phyloP scores from a whole-genome alignment of 2,797 vertebrate species.

The Spheniscus humboldti region DNA sequence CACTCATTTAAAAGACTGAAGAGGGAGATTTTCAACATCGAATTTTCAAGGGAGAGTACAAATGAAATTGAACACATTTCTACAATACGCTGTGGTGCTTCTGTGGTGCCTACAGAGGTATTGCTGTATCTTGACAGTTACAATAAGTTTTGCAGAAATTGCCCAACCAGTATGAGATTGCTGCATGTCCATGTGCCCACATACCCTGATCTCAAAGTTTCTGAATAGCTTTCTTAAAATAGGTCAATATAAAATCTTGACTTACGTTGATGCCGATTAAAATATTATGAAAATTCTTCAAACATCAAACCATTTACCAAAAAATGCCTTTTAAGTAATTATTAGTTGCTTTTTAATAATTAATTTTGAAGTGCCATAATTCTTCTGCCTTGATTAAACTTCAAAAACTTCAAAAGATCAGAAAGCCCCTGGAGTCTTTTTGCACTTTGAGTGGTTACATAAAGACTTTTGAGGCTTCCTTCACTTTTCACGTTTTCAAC shows the following conservation, averaged over 20 bases:
- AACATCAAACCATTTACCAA: background rate
- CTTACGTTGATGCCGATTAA: background rate
- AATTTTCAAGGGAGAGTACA: background rate
- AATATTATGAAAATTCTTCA: background rate
- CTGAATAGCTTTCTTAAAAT: background rate
- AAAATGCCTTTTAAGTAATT: background rate
- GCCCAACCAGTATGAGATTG: background rate
- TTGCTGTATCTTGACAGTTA: background rate
- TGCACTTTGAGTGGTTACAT: background rate
- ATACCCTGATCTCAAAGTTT: background rate
- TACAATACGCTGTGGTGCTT: background rate
- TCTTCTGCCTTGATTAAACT: background rate
- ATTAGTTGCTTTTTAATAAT: background rate
- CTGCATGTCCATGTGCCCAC: background rate
- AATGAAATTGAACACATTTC: background rate
- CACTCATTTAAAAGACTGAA: background rate
- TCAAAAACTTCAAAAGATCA: background rate
- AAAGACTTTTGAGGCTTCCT: background rate
- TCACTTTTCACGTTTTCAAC: background rate
- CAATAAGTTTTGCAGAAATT: background rate
- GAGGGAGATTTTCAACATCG: background rate
- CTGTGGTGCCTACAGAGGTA: background rate
- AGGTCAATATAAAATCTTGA: background rate
- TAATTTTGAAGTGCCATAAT: background rate
- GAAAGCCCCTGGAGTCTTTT: background rate